A percentile compares a stretch with the other conserved stretches of the same genome.
phyloP scores from a whole-genome alignment of 1,140 invertebrate genomes.

The Cydia strobilella region DNA sequence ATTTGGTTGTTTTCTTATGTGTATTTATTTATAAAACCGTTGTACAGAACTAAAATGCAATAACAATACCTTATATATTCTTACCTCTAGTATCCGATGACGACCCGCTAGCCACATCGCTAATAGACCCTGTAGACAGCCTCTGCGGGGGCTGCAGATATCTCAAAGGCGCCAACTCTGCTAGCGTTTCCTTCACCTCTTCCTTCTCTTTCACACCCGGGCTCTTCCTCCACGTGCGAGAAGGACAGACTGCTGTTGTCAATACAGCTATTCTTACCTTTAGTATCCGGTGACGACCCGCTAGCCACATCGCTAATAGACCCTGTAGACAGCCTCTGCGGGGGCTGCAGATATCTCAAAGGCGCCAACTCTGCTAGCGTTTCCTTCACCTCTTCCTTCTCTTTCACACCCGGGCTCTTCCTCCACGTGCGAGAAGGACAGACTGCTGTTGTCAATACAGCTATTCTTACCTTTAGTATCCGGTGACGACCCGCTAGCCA shows the following conservation, averaged over 20 bases:
- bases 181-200: constrained; percentile 53
- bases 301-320: constrained; percentile 82
- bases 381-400: constrained; percentile 63
- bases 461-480: constrained; percentile 78
- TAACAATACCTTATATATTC: too few species aligned
- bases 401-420: constrained; percentile 75
- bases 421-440: constrained; percentile 75
- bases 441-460: constrained; percentile 75
- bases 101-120: constrained; percentile 81
- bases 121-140: constrained; percentile 80
- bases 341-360: constrained; percentile 61
- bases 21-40: too few species aligned
- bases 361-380: constrained; percentile 51
- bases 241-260: constrained; percentile 76
- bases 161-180: constrained; percentile 54
- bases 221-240: constrained; percentile 75
- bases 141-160: constrained; percentile 63
- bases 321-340: constrained; percentile 74
- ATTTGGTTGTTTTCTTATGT: too few species aligned
- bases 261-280: too few species aligned
- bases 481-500: constrained; percentile 81
- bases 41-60: too few species aligned
- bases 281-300: too few species aligned
- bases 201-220: constrained; percentile 71
- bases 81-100: too few species aligned